phyloP scores from a whole-genome alignment of 1,140 invertebrate genomes.

The Aphelinus certus region DNA sequence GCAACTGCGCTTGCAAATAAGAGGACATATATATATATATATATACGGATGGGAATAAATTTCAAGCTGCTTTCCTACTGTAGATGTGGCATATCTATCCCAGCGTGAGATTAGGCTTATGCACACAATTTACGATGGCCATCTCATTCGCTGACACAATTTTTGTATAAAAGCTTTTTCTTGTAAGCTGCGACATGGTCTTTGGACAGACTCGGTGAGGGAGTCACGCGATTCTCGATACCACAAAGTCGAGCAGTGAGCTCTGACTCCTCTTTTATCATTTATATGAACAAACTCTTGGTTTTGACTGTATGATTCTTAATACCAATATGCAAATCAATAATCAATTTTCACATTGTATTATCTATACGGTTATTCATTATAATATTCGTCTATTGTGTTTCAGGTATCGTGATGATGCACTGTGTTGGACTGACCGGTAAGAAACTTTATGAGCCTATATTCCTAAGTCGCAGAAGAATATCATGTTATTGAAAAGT shows the following conservation, averaged over 20 bases:
- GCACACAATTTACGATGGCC: conserved; percentile 62
- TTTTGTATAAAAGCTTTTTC: conserved; percentile 67
- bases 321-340: too few species aligned
- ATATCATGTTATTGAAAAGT: not conserved
- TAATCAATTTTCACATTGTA: too few species aligned
- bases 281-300: too few species aligned
- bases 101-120: conserved; percentile 63
- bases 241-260: too few species aligned
- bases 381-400: conserved; percentile 28
- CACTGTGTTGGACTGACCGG: conserved; percentile 82
- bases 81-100: conserved; percentile 44
- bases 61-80: conserved; percentile 9
- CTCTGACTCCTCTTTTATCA: too few species aligned
- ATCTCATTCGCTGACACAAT: conserved; percentile 60
- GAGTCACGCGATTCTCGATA: too few species aligned
- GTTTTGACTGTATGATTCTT: too few species aligned
- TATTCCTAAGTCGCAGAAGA: too few species aligned
- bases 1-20: too few species aligned
- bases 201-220: conserved; percentile 36
- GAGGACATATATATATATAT: too few species aligned
- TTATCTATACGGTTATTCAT: too few species aligned
- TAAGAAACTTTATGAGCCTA: conserved; percentile 57
- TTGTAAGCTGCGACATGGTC: conserved; percentile 63
- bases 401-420: conserved; percentile 79
- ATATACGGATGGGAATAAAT: not conserved